Evolutionary conservation across 2,888 invertebrate genomes (phyloP), one percentile per base, ranked within the genome.

Genomic region (Cantharis flavilabris): DNA sequence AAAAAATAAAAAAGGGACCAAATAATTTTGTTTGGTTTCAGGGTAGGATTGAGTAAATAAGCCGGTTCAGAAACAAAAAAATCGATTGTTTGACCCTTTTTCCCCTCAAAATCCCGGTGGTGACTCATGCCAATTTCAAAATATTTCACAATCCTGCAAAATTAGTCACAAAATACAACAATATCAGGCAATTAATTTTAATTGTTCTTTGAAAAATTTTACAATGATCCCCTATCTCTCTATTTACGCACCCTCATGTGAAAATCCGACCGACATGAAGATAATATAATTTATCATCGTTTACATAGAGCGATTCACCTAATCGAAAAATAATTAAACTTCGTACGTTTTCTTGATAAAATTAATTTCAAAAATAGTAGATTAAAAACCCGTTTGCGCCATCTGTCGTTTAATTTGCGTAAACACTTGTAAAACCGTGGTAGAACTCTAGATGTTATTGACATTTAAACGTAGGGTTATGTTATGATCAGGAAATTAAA

Each of bases 101-200:
- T 33, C 0, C 1, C 2, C n/a, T 1, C 7, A 4, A 5, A 33
- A 13, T 13, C n/a, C 5, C 5, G 33, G 3, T 49, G 20, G 20
- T 20, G 20, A n/a, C n/a, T 49, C n/a, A 49, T n/a, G 4, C 5
- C 13, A 49, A 49, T 49, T 49, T 49, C 49, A 49, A 49, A 49
- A n/a, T 49, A 49, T 49, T 49, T n/a, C 49, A 49, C 49, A 49
- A 49, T 49, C 7, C 2, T 49, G n/a, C 7, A 49, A 49, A 49
- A 33, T 49, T 49, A 49, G 5, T 49, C 49, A 49, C 7, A 49
- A 49, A 49, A 30, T 11, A 11, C 30, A 30, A 33, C 7, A 13
- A 49, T 49, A 49, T 49, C n/a, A n/a, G n/a, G n/a, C 49, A 49
- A 49, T 49, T 49, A 49, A 49, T 49, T 49, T 49, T 49, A 49